Conservation (phyloP, 2,113 vertebrate species). For the Phylloscopus whistleri region DNA sequence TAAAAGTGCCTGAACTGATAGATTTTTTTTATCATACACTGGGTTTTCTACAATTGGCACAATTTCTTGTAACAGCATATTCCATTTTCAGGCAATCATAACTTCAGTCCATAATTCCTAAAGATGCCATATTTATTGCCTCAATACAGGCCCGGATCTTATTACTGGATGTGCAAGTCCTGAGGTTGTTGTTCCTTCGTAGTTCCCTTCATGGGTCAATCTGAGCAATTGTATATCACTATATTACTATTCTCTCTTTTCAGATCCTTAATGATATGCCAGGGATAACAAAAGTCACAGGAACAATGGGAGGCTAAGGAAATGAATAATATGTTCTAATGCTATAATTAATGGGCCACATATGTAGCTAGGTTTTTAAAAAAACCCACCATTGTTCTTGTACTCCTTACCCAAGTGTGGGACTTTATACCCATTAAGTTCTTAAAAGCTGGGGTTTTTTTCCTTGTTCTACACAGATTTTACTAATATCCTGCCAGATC, state of each 20-base stretch:
- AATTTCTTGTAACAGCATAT: not conserved
- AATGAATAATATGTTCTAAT: not conserved
- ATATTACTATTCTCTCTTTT: not conserved
- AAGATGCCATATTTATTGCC: not conserved
- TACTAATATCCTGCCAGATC: not conserved
- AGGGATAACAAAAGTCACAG: not conserved
- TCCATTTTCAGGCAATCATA: conserved; percentile 12
- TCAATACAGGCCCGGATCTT: not conserved
- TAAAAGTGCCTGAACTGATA: not conserved
- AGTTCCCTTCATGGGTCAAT: not conserved
- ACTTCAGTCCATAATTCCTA: conserved; percentile 16
- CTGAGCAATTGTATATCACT: not conserved
- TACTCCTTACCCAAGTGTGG: not conserved
- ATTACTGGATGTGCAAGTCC: not conserved
- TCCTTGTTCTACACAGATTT: not conserved
- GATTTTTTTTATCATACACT: not conserved
- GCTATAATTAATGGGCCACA: not conserved
- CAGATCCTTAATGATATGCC: not conserved
- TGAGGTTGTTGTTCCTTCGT: not conserved
- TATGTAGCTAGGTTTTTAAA: not conserved
- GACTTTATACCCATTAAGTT: not conserved
- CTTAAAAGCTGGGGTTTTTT: not conserved
- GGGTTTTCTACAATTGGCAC: not conserved
- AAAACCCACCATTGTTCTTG: not conserved
- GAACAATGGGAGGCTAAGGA: not conserved